Percentiles rank a stretch among this genome's conserved stretches.
Evolutionary conservation across 30 jellyfish, hydroid and myxozoan genomes (phyloP).

Genomic region (Aurelia sp.): DNA sequence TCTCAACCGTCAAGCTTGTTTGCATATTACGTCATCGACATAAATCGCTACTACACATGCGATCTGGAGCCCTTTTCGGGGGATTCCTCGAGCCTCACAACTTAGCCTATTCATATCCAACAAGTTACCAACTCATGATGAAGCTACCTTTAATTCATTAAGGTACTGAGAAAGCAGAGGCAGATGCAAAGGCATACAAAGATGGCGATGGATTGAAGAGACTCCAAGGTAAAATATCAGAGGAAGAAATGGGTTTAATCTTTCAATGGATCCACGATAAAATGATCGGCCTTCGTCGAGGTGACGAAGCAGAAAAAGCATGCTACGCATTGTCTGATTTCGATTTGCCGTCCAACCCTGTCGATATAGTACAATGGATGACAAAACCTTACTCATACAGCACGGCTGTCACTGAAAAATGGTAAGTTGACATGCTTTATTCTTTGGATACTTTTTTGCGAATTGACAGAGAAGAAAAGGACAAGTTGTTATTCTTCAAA

Average conservation of each 20-base stretch:
- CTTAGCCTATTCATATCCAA: too few species aligned
- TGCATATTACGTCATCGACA: too few species aligned
- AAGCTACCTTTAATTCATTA: too few species aligned
- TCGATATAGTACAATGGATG: not conserved
- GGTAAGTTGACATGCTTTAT: not conserved
- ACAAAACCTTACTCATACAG: not conserved
- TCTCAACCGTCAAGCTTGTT: too few species aligned
- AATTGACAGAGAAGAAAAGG: too few species aligned
- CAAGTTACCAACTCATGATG: too few species aligned
- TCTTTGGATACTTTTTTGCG: too few species aligned
- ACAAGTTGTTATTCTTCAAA: too few species aligned
- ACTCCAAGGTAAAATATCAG: not conserved
- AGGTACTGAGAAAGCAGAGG: slow-evolving; percentile 9
- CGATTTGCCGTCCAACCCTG: not conserved
- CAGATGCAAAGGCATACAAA: not conserved
- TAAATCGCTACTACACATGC: too few species aligned
- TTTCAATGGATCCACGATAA: not conserved
- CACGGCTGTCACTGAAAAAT: not conserved
- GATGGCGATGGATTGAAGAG: not conserved
- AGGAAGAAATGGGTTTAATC: not conserved
- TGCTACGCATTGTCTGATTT: slow-evolving; percentile 5
- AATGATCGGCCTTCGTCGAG: not conserved
- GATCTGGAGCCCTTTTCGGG: too few species aligned
- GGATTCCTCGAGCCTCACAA: too few species aligned
- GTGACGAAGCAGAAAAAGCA: not conserved